Base-by-base conservation (phyloP, 2,113 vertebrate species). In the Urocynchramus pylzowi region DNA sequence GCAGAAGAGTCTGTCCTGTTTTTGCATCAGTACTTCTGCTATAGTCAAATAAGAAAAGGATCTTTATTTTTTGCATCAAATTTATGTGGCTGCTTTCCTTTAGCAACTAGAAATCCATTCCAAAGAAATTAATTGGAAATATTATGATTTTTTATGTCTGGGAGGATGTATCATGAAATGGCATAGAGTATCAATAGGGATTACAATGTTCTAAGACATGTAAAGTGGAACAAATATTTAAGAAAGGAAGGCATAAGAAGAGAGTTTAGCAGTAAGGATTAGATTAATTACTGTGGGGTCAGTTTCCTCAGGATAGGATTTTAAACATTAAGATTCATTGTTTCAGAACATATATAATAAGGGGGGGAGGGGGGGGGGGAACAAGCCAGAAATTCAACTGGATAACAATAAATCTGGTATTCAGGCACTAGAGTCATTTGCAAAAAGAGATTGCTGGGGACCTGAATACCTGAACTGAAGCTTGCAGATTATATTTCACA, bases 241-340 rank as follows among this genome's bases (percentile, higher is more conserved):
- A 90, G 65, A 76, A 45, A 75, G 47, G 14, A 41, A 37, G 22
- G n/a, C 44, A 39, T 18, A 67, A 61, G 50, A 81, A 76, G 50
- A 61, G 20, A 74, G 41, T 75, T 75, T 50, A 84, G 64, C 56
- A 59, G 45, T 27, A 88, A 77, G 23, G 52, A 81, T 87, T 87
- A 88, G 42, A 84, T 89, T 79, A 81, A 89, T 68, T 68, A 56
- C 39, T 64, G 27, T 79, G 39, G 19, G 73, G 91, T 87, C 79
- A 23, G 33, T 84, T 95, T 95, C 83, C 79, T 67, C 77, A 53
- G 79, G 68, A 79, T 23, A 94, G 33, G 74, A 91, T 90, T 95
- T 96, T 92, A 96, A 82, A 75, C 69, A 87, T 80, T 90, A 89
- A 81, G 69, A 94, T 87, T 89, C 44, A 88, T 79, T 60, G 79